Evolutionary conservation across 1,140 invertebrate species (phyloP).

Genomic region (Sycobia sp.): DNA sequence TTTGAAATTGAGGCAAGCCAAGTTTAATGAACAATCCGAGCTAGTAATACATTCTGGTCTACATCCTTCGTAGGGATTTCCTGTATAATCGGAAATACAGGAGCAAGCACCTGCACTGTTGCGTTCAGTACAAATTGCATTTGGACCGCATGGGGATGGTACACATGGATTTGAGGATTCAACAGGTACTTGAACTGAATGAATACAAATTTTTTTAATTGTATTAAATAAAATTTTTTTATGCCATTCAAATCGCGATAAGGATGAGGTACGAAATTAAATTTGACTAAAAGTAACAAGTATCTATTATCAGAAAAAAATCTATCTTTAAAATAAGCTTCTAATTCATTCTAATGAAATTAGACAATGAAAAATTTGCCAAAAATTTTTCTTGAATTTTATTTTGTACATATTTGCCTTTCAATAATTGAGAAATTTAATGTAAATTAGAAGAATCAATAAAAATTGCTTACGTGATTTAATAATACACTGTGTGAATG

Average conservation of each 20-base stretch:
- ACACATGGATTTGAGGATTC: slow-evolving; percentile 61
- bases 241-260: too few relatives aligned
- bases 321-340: too few relatives aligned
- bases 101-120: slow-evolving; percentile 70
- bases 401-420: slow-evolving; percentile 33
- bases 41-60: slow-evolving; percentile 62
- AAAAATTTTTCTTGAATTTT: slow-evolving; percentile 32
- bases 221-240: too few relatives aligned
- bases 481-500: slow-evolving; percentile 62
- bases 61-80: slow-evolving; percentile 77
- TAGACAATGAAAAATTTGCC: too few relatives aligned
- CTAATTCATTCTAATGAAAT: too few relatives aligned
- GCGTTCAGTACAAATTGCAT: slow-evolving; percentile 71
- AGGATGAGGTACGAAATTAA: too few relatives aligned
- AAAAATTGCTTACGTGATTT: too few relatives aligned
- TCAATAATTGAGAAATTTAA: slow-evolving; percentile 20
- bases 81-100: slow-evolving; percentile 70
- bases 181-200: slow-evolving; percentile 25
- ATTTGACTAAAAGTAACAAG: too few relatives aligned
- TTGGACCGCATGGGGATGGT: slow-evolving; percentile 75
- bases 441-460: too few relatives aligned
- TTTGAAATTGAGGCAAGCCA: slow-evolving; percentile 63
- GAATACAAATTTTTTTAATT: too few relatives aligned
- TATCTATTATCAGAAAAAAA: too few relatives aligned
- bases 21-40: slow-evolving; percentile 60